Percentiles rank a stretch among this genome's conserved stretches.
Conservation (phyloP, 2,888 invertebrate genomes). For the Drosophila setosimentum region DNA sequence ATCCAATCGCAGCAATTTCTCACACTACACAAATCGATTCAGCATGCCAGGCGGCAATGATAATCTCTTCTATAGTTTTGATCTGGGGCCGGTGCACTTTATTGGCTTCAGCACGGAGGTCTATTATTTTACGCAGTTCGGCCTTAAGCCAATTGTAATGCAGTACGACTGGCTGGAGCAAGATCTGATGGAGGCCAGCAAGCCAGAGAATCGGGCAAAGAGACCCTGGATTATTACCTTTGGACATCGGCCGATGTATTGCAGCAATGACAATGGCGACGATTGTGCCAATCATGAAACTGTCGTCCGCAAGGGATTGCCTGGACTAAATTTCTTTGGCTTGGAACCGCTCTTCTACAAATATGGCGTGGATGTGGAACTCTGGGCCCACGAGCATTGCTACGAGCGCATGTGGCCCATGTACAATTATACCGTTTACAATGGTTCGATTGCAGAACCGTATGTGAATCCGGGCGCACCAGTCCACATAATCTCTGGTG, state of each 20-base stretch:
- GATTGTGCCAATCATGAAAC: slow-evolving; percentile 91
- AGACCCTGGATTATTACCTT: slow-evolving; percentile 94
- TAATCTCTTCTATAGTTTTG: slow-evolving; percentile 93
- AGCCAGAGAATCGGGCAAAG: slow-evolving; percentile 89
- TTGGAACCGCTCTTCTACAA: slow-evolving; percentile 94
- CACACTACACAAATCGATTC: slow-evolving; percentile 96
- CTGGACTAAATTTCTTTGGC: slow-evolving; percentile 88
- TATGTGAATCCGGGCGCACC: slow-evolving; percentile 91
- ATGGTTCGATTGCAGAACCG: slow-evolving; percentile 86
- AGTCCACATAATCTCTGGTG: slow-evolving; percentile 95
- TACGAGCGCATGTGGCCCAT: slow-evolving; percentile 98
- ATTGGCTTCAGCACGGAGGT: slow-evolving; percentile 97
- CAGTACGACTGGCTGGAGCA: slow-evolving; percentile 94
- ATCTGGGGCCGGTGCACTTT: slow-evolving; percentile 95
- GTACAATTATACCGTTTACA: slow-evolving; percentile 91
- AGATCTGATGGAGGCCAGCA: slow-evolving; percentile 91
- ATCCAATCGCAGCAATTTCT: slow-evolving; percentile 91
- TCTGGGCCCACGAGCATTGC: slow-evolving; percentile 99
- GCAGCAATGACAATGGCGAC: slow-evolving; percentile 92
- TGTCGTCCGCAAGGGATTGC: slow-evolving; percentile 88
- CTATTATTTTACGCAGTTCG: slow-evolving; percentile 96
- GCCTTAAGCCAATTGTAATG: slow-evolving; percentile 90
- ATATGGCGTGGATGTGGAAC: slow-evolving; percentile 95
- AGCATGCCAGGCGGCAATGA: slow-evolving; percentile 93
- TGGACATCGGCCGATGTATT: slow-evolving; percentile 97